phyloP scores from a whole-genome alignment of 2,888 invertebrate genomes.

The Tethea ocularis region DNA sequence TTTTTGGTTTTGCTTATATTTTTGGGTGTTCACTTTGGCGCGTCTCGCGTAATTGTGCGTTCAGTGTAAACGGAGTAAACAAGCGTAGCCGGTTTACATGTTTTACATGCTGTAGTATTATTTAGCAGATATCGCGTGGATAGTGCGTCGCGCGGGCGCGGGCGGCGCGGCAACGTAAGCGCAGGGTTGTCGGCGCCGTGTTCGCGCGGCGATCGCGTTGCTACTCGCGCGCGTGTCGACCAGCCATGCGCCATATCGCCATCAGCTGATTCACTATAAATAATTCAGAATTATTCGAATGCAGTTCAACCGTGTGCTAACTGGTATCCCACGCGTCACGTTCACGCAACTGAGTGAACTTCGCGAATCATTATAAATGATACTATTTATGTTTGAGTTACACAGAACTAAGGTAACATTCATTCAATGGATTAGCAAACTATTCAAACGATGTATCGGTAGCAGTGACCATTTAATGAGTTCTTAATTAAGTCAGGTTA shows the following conservation, averaged over 20 bases:
- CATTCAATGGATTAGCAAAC: not conserved
- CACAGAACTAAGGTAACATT: not conserved
- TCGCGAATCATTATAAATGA: not conserved
- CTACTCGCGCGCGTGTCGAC: conserved; percentile 29
- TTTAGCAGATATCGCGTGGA: conserved; percentile 40
- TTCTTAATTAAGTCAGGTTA: not conserved
- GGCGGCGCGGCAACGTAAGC: conserved; percentile 35
- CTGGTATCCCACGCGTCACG: conserved; percentile 9
- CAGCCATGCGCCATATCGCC: too few species aligned
- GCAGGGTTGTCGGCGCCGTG: conserved; percentile 25
- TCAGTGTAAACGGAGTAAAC: conserved; percentile 52
- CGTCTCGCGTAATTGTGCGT: conserved; percentile 42
- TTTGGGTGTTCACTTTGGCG: conserved; percentile 25
- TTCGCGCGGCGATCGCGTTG: conserved; percentile 26
- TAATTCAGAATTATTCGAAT: conserved; percentile 74
- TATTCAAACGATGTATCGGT: not conserved
- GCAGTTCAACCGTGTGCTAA: conserved; percentile 46
- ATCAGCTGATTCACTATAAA: conserved; percentile 82
- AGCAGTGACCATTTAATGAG: conserved; percentile 4
- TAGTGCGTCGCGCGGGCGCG: conserved; percentile 32
- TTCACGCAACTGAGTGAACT: not conserved
- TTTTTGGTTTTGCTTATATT: conserved; percentile 1
- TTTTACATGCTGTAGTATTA: conserved; percentile 53
- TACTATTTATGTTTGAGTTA: not conserved
- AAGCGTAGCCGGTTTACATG: conserved; percentile 57